A percentile compares a stretch with the other conserved stretches of the same genome.
phyloP scores from a whole-genome alignment of 53 echinoderm and acorn worm genomes.

The Glandiceps talaboti region DNA sequence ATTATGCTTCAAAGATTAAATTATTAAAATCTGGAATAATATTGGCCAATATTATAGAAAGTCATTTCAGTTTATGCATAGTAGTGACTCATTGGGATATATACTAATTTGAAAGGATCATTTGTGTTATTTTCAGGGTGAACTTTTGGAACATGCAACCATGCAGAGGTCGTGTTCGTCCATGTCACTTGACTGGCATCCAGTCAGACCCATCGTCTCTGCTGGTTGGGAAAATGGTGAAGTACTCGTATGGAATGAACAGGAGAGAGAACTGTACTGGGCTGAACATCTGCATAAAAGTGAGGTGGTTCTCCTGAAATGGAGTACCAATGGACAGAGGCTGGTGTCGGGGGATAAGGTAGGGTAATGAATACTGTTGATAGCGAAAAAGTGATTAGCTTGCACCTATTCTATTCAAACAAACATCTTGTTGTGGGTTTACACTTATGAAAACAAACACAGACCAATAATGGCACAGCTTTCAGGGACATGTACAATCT shows the following conservation, averaged over 20 bases:
- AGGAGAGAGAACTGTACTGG: constrained; percentile 75
- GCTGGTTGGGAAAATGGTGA: constrained; percentile 95
- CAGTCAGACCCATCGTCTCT: constrained; percentile 56
- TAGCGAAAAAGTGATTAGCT: too few species aligned
- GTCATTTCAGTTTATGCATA: neutral
- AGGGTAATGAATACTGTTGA: too few species aligned
- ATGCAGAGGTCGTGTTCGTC: constrained; percentile 77
- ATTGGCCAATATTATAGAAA: too few species aligned
- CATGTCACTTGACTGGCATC: constrained; percentile 75
- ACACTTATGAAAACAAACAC: too few species aligned
- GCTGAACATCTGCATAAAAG: constrained; percentile 64
- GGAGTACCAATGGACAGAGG: constrained; percentile 64
- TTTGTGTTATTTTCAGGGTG: constrained; percentile 45
- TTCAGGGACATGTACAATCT: too few species aligned
- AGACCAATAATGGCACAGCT: too few species aligned
- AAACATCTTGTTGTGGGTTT: too few species aligned
- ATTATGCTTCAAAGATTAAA: too few species aligned
- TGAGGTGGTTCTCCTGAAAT: constrained; percentile 70
- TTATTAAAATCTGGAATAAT: too few species aligned
- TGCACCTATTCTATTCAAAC: too few species aligned
- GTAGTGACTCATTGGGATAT: neutral
- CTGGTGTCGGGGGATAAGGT: constrained; percentile 81
- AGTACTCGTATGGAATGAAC: constrained; percentile 79
- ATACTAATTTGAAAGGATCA: constrained; percentile 3
- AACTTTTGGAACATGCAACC: constrained; percentile 48